phyloP scores from a whole-genome alignment of 1,140 invertebrate species.

The Pararge aegeria region DNA sequence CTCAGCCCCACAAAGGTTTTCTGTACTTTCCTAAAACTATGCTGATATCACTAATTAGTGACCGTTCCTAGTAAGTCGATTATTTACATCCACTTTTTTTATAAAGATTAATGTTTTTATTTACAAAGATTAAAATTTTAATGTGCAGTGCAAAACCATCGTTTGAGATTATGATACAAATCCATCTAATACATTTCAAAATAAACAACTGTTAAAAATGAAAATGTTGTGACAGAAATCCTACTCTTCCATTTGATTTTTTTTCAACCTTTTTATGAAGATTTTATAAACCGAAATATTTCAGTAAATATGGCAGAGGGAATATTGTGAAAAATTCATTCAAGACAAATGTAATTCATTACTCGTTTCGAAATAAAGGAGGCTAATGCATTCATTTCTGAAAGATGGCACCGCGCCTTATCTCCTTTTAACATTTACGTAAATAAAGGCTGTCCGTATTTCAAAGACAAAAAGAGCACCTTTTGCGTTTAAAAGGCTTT shows the following conservation, averaged over 20 bases:
- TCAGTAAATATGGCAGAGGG: neutral
- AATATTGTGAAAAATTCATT: neutral
- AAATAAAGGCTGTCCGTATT: neutral
- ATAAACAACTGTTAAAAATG: too few species aligned
- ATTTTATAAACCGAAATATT: neutral
- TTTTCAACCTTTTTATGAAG: neutral
- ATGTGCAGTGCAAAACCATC: too few species aligned
- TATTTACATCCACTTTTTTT: too few species aligned
- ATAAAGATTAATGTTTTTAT: too few species aligned
- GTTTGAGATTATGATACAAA: too few species aligned
- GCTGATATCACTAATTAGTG: too few species aligned
- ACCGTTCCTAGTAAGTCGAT: too few species aligned
- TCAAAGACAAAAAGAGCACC: neutral
- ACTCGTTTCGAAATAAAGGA: slow-evolving; percentile 2
- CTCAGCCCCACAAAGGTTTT: too few species aligned
- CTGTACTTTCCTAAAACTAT: too few species aligned
- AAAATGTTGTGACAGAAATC: neutral
- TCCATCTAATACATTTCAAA: too few species aligned
- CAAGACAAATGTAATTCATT: neutral
- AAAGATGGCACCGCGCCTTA: neutral
- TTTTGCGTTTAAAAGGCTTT: neutral
- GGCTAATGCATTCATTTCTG: slow-evolving; percentile 1
- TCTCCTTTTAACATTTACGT: slow-evolving; percentile 1
- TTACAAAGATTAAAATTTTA: too few species aligned
- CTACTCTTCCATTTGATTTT: neutral